Conservation (phyloP, 2,113 vertebrate species). For the Nipponia nippon region DNA sequence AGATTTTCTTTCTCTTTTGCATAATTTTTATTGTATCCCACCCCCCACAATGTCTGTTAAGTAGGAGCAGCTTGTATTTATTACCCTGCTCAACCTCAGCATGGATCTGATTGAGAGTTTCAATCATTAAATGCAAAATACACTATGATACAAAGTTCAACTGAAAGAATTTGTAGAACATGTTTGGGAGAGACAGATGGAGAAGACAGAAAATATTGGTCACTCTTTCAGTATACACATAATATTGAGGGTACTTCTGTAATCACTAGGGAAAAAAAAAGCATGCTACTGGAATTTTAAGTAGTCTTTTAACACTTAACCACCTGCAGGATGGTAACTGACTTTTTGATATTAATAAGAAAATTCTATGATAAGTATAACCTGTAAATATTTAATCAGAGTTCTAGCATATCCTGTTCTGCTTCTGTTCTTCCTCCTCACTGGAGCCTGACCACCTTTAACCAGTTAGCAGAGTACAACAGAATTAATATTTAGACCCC, state of each 20-base stretch:
- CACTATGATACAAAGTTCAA: not conserved
- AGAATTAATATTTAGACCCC: not conserved
- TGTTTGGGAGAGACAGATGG: not conserved
- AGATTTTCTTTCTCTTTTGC: not conserved
- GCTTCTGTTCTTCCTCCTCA: not conserved
- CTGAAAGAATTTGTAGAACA: not conserved
- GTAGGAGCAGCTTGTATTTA: not conserved
- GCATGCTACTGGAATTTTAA: not conserved
- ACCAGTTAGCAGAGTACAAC: not conserved
- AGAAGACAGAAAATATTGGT: not conserved
- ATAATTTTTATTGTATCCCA: not conserved
- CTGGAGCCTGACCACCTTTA: not conserved
- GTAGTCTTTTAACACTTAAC: not conserved
- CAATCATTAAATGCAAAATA: not conserved
- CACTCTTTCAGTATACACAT: not conserved
- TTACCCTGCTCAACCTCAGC: not conserved
- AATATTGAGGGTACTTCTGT: not conserved
- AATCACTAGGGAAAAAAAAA: not conserved
- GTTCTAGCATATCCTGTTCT: not conserved
- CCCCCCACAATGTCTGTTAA: fast-evolving
- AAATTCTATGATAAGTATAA: not conserved
- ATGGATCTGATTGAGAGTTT: not conserved
- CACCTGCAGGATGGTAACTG: not conserved
- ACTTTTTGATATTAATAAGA: not conserved
- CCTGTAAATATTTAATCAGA: not conserved